A percentile compares a stretch with the other conserved stretches of the same genome.
Evolutionary conservation across 2,797 vertebrate genomes (phyloP).

Genomic region (Glyptemys insculpta): DNA sequence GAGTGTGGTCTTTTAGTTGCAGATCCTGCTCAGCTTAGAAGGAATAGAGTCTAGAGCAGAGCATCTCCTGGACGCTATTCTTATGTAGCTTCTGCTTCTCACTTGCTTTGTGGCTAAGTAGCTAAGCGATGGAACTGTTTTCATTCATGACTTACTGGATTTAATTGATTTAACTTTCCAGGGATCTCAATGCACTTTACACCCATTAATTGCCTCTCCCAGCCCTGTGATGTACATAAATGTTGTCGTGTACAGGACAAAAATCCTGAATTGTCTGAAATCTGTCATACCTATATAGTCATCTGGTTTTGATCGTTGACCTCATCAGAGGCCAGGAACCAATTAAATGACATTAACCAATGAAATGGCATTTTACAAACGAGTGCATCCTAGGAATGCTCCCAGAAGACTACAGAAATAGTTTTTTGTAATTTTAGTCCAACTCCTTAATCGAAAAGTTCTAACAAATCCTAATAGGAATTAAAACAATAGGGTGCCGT

Average conservation of each 20-base stretch:
- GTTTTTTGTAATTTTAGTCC: neutral
- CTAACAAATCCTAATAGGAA: neutral
- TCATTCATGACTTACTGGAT: neutral
- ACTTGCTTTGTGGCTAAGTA: neutral
- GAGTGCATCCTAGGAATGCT: neutral
- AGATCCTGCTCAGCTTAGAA: neutral
- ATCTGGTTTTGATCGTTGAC: neutral
- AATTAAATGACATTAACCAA: neutral
- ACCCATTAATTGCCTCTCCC: accelerated
- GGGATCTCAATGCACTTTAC: neutral
- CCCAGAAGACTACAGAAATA: slow-evolving; percentile 5
- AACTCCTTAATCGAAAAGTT: slow-evolving; percentile 1
- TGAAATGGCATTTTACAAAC: neutral
- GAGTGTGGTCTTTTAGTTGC: neutral
- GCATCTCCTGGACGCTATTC: neutral
- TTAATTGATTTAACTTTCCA: neutral
- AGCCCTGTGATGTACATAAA: neutral
- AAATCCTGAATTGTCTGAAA: neutral
- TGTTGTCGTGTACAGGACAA: neutral
- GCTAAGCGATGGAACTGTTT: neutral
- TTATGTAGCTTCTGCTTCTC: neutral
- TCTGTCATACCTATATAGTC: accelerated
- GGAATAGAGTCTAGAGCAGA: neutral
- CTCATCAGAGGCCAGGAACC: neutral
- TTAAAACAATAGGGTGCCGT: neutral